Percentiles rank a stretch among this genome's conserved stretches.
Conservation (phyloP, 2,113 vertebrate species). For the Desmodus rotundus region DNA sequence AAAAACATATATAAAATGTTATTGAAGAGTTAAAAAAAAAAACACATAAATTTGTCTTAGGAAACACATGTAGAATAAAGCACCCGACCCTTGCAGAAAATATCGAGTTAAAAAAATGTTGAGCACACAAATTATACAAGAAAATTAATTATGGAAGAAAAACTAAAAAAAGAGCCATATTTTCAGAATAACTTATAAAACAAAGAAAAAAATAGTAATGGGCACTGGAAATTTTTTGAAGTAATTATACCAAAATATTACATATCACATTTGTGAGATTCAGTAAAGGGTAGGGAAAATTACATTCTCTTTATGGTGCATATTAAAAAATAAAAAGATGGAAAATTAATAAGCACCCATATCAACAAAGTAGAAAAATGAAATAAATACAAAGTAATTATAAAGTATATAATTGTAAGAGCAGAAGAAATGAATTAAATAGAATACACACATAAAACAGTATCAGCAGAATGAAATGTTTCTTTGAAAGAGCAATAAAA, state of each 20-base stretch:
- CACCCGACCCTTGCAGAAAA: background rate
- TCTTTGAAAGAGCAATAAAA: background rate
- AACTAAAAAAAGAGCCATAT: background rate
- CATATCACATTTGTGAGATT: background rate
- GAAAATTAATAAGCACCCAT: background rate
- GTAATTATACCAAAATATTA: background rate
- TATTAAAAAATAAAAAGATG: background rate
- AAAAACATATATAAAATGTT: background rate
- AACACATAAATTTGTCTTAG: background rate
- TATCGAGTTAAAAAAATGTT: background rate
- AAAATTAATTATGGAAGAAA: background rate
- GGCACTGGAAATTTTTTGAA: background rate
- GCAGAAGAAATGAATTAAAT: background rate
- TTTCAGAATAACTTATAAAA: background rate
- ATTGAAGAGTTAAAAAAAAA: background rate
- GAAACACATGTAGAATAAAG: background rate
- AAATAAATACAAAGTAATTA: background rate
- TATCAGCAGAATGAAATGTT: background rate
- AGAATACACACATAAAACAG: background rate
- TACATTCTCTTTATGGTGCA: background rate
- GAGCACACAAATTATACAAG: background rate
- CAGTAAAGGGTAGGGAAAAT: background rate
- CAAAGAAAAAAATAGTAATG: background rate
- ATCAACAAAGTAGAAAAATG: background rate
- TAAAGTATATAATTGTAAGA: background rate